phyloP scores from a whole-genome alignment of 37 sponge, comb jelly and placozoan species.

The Halisarca cf. caerulea region DNA sequence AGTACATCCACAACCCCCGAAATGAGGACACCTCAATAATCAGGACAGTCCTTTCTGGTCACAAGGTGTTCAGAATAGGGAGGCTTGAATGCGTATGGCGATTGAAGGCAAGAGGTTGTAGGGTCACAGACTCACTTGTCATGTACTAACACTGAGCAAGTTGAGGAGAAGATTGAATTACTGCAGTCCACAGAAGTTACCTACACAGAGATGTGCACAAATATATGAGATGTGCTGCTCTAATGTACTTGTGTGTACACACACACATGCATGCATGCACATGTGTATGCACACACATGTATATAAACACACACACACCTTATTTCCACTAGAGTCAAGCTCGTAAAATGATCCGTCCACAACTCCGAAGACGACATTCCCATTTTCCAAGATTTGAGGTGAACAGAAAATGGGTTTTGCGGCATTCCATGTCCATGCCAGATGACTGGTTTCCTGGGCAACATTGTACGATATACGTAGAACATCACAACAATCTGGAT shows the following conservation, averaged over 20 bases:
- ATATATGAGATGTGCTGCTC: too few species aligned
- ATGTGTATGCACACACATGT: not conserved
- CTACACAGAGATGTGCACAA: not conserved
- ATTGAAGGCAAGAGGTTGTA: too few species aligned
- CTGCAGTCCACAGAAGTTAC: constrained; percentile 16
- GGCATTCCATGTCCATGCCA: constrained; percentile 54
- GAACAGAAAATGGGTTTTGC: constrained; percentile 75
- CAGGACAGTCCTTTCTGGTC: too few species aligned
- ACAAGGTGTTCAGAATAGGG: too few species aligned
- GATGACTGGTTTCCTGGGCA: constrained; percentile 39
- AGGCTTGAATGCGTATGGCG: too few species aligned
- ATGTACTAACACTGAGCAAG: not conserved
- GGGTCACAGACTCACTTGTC: too few species aligned
- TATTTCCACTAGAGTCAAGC: constrained; percentile 20
- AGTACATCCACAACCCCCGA: too few species aligned
- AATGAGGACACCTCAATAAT: too few species aligned
- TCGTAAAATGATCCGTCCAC: constrained; percentile 39
- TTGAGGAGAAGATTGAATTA: constrained; percentile 54
- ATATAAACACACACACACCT: constrained; percentile 25
- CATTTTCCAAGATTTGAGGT: constrained; percentile 37
- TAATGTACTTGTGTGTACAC: too few species aligned
- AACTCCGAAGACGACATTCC: constrained; percentile 34
- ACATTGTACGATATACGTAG: too few species aligned
- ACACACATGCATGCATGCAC: not conserved
- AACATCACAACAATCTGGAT: too few species aligned